These are phyloP conservation scores for Sminthopsis crassicaudata DNA, from an alignment of 2,113 vertebrate genomes.

Conservation along the genomic window DNA sequence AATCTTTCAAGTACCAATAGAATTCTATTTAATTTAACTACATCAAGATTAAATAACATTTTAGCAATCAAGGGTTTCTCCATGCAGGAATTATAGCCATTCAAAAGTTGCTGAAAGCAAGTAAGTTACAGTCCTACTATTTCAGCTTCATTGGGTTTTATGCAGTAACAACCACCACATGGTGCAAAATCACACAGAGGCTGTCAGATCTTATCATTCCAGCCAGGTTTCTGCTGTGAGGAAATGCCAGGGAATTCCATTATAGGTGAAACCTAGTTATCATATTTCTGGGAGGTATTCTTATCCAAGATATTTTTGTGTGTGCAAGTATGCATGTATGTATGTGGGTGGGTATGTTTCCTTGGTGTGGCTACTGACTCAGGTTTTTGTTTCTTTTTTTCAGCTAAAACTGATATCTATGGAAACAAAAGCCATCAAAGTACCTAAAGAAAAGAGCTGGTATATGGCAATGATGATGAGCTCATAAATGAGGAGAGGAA, in stretches of 20 bases:
- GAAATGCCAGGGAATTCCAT: constrained; percentile 15
- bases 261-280: neutral
- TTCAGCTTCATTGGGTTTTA: constrained; percentile 69
- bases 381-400: neutral
- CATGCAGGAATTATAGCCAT: constrained; percentile 65
- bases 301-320: neutral
- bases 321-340: neutral
- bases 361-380: neutral
- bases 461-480: neutral
- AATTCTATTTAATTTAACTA: constrained; percentile 58
- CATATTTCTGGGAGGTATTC: constrained; percentile 46
- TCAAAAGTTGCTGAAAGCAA: constrained; percentile 73
- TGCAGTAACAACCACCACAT: constrained; percentile 60
- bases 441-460: neutral
- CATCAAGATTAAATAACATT: constrained; percentile 73
- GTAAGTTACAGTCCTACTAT: constrained; percentile 65
- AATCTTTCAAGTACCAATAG: constrained; percentile 32
- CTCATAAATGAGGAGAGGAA: neutral
- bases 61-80: constrained; percentile 64
- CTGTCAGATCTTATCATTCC: constrained; percentile 59
- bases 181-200: constrained; percentile 63
- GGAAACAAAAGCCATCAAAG: neutral
- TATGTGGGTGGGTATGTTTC: neutral
- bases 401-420: neutral
- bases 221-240: constrained; percentile 43